Base-by-base conservation (phyloP, 2,888 invertebrate genomes). In the Ametastegia equiseti region DNA sequence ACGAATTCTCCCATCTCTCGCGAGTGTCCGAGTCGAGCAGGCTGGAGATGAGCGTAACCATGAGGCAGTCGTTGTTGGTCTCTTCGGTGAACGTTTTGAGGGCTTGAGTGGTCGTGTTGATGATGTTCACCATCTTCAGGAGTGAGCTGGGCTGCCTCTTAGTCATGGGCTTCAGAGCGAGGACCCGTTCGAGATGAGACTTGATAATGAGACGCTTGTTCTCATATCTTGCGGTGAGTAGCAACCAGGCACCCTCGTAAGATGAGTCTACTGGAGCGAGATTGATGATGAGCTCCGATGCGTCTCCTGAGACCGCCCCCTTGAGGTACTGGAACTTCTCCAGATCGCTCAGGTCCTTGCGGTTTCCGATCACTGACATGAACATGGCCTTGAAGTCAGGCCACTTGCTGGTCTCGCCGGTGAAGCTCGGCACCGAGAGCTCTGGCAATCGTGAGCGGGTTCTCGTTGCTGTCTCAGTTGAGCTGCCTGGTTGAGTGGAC, bases 331-430 rank as follows among this genome's bases (percentile, higher is more conserved):
- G 71, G 27, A 71, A 47, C 45, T 45, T 71, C 23, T 71, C 45
- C 27, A 71, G 39, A 7, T 71, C 71, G 15, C 15, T 30, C 0
- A 71, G 11, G 15, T 71, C 71, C 23, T 42, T 23, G 42, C 69
- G 42, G 36, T 19, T 23, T 13, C 71, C 71, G 23, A 71, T 71
- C 19, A 71, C 71, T 0, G 71, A 71, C 27, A 45, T 3, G 5
- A 71, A 71, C 71, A 71, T 71, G 27, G 71, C 71, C 71, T 71
- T 71, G 39, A 71, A 71, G 1, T 71, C 71, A 9, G 71, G 47
- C 71, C 71, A 71, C 27, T 71, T 71, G 0, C 71, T 7, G 5
- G 19, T 27, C 13, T 71, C 71, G 27, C 71, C 71, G 15, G 45
- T 71, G 27, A 71, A 71, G 0, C 45, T 71, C 9, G 71, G 45